A percentile compares a stretch with the other conserved stretches of the same genome.
These are phyloP conservation scores for Sciurus vulgaris DNA, from an alignment of 2,797 vertebrate species.

Conservation along the genomic window DNA sequence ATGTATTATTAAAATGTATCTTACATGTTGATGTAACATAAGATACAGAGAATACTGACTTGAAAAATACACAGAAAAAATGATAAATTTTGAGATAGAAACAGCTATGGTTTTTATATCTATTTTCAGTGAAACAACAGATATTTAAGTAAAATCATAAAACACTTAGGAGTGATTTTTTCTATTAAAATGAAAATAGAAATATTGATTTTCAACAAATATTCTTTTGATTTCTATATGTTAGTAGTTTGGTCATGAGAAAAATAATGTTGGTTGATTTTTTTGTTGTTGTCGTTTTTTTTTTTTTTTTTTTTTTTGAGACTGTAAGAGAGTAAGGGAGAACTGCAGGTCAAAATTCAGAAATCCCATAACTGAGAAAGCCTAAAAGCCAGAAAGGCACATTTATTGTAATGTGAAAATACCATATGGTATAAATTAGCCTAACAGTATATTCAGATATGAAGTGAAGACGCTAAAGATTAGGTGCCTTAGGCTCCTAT, in stretches of 20 bases:
- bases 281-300: not conserved
- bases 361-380: not conserved
- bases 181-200: constrained; percentile 32
- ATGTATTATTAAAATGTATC: not conserved
- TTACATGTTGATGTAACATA: not conserved
- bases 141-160: not conserved
- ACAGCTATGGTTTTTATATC: not conserved
- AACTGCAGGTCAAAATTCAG: not conserved
- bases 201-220: not conserved
- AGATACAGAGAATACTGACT: not conserved
- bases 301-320: not conserved
- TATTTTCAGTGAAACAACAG: not conserved
- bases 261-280: not conserved
- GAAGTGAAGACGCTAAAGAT: not conserved
- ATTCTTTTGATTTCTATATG: not conserved
- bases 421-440: constrained; percentile 12
- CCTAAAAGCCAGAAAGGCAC: not conserved
- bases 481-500: not conserved
- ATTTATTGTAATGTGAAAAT: not conserved
- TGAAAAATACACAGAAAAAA: not conserved
- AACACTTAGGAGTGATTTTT: not conserved
- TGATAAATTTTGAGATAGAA: not conserved
- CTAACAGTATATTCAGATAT: not conserved
- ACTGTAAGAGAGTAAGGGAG: not conserved
- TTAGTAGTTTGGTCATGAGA: not conserved